Conservation (phyloP, 2,888 invertebrate species). For the Drosophila demipolita region DNA sequence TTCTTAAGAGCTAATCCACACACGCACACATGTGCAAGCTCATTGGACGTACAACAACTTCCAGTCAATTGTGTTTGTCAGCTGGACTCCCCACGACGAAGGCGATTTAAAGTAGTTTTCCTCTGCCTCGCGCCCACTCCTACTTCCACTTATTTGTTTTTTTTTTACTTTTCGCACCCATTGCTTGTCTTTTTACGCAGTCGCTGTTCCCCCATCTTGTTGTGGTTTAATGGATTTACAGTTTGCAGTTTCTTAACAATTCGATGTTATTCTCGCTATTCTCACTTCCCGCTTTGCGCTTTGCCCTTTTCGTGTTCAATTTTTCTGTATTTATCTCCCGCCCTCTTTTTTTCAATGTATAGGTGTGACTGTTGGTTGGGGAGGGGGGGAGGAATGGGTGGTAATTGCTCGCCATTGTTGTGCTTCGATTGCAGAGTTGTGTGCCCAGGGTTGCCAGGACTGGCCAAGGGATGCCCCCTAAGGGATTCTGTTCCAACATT, state of each 20-base stretch:
- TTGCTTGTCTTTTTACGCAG: slow-evolving; percentile 7
- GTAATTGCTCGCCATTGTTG: slow-evolving; percentile 79
- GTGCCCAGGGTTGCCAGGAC: slow-evolving; percentile 26
- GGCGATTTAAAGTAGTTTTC: slow-evolving; percentile 35
- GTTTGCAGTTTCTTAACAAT: slow-evolving; percentile 80
- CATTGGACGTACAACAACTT: slow-evolving; percentile 57
- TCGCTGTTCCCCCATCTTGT: slow-evolving; percentile 58
- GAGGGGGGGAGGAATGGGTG: neutral
- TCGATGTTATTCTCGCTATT: slow-evolving; percentile 75
- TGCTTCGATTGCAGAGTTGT: slow-evolving; percentile 63
- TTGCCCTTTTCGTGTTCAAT: slow-evolving; percentile 74
- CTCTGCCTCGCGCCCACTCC: slow-evolving; percentile 2
- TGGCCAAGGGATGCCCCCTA: slow-evolving; percentile 34
- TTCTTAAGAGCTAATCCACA: slow-evolving; percentile 53
- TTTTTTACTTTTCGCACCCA: slow-evolving; percentile 1
- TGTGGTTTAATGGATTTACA: slow-evolving; percentile 82
- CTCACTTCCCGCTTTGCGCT: slow-evolving; percentile 68
- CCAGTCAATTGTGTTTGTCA: slow-evolving; percentile 68
- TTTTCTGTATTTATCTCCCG: slow-evolving; percentile 32
- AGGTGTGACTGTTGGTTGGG: slow-evolving; percentile 1
- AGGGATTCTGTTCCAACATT: slow-evolving; percentile 26
- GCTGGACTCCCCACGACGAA: slow-evolving; percentile 24
- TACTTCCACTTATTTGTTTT: neutral
- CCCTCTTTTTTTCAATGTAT: slow-evolving; percentile 10
- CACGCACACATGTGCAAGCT: slow-evolving; percentile 51